Evolutionary conservation across 2,888 invertebrate species (phyloP).

Genomic region (Thymelicus lineola): DNA sequence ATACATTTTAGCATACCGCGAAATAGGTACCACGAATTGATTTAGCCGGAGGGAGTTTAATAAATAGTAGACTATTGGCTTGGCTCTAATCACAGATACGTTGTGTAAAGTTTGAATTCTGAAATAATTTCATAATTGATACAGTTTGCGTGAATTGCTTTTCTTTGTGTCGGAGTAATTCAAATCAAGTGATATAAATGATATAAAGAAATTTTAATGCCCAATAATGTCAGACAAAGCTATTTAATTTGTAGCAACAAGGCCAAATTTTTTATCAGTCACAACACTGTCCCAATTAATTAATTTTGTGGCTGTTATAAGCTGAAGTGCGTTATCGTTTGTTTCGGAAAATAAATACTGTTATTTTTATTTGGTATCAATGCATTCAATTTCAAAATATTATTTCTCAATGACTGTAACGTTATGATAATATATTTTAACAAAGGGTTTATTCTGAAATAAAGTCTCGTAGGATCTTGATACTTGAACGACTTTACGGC

Average conservation of each 20-base stretch:
- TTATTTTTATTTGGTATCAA: neutral
- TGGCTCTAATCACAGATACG: neutral
- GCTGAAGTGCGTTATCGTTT: neutral
- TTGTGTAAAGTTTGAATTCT: neutral
- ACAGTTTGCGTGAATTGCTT: neutral
- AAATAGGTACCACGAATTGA: neutral
- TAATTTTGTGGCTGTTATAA: constrained; percentile 5
- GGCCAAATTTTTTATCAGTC: neutral
- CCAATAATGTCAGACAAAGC: neutral
- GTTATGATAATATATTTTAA: neutral
- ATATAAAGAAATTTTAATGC: neutral
- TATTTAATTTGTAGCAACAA: neutral
- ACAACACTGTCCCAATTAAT: constrained; percentile 1
- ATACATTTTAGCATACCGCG: no score
- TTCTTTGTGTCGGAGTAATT: neutral
- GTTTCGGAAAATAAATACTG: neutral
- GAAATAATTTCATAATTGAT: neutral
- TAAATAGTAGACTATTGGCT: neutral
- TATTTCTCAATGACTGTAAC: neutral
- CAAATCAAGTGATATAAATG: neutral
- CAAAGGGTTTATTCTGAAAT: neutral
- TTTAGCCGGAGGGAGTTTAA: neutral
- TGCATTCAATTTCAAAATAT: neutral
- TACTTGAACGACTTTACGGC: constrained; percentile 16
- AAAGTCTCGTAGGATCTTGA: constrained; percentile 10